phyloP scores from a whole-genome alignment of 2,888 invertebrate species.

The Aphrophora alni region DNA sequence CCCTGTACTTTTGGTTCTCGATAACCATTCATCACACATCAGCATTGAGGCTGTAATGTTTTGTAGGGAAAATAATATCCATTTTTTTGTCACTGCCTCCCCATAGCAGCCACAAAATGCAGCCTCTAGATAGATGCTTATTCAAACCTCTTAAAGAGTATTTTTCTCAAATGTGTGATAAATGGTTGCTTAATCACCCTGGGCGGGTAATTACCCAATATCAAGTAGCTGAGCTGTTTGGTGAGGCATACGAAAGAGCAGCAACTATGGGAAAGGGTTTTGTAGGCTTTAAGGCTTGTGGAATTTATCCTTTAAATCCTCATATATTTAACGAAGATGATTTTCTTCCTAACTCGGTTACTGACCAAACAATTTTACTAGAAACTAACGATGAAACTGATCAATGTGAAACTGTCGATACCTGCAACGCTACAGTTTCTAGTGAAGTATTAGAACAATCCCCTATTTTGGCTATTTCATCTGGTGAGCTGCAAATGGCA shows the following conservation, averaged over 20 bases:
- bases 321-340: slow-evolving; percentile 24
- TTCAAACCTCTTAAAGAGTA: slow-evolving; percentile 27
- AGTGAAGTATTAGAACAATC: neutral
- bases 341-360: slow-evolving; percentile 19
- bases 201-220: slow-evolving; percentile 49
- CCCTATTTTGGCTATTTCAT: neutral
- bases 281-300: slow-evolving; percentile 8
- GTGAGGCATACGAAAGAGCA: slow-evolving; percentile 45
- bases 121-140: slow-evolving; percentile 18
- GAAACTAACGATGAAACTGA: neutral
- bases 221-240: slow-evolving; percentile 45
- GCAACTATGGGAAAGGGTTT: slow-evolving; percentile 45
- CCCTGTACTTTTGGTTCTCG: slow-evolving; percentile 22
- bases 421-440: neutral
- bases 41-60: slow-evolving; percentile 18
- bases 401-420: neutral
- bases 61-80: slow-evolving; percentile 26
- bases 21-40: slow-evolving; percentile 25
- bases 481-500: neutral
- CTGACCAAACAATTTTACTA: slow-evolving; percentile 7
- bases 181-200: slow-evolving; percentile 42
- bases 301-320: slow-evolving; percentile 22
- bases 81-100: slow-evolving; percentile 23
- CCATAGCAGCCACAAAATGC: slow-evolving; percentile 26
- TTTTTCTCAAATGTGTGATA: slow-evolving; percentile 18